A percentile compares a stretch with the other conserved stretches of the same genome.
phyloP scores from a whole-genome alignment of 2,888 invertebrate species.

The Hybos culiciformis region DNA sequence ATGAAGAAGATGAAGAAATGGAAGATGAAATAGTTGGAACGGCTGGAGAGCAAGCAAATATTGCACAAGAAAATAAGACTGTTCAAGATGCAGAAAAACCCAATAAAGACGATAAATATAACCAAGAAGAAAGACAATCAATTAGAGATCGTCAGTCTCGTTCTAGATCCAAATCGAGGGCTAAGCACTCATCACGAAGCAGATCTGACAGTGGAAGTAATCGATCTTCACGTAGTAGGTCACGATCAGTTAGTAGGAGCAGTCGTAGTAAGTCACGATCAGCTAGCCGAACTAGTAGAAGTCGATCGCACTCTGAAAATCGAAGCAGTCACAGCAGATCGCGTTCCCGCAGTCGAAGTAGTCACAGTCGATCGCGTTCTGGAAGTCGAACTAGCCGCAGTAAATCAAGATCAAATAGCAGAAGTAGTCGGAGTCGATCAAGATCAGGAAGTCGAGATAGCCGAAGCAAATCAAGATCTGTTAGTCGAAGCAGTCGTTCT shows the following conservation, averaged over 20 bases:
- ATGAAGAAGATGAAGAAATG: constrained; percentile 40
- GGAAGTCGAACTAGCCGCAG: constrained; percentile 9
- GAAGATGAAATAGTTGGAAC: constrained; percentile 20
- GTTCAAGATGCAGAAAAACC: no score
- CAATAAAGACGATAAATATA: constrained; percentile 24
- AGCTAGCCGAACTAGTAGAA: constrained; percentile 14
- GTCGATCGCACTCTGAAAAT: constrained; percentile 14
- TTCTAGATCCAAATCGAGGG: constrained; percentile 23
- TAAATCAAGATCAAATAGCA: constrained; percentile 7
- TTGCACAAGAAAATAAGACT: constrained; percentile 21
- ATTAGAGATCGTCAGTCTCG: constrained; percentile 23
- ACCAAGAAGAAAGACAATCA: constrained; percentile 20
- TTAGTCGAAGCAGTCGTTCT: constrained; percentile 10
- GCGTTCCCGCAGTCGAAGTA: constrained; percentile 4
- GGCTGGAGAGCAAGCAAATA: constrained; percentile 17
- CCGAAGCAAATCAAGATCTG: constrained; percentile 4
- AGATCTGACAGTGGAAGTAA: constrained; percentile 26
- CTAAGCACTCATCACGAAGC: constrained; percentile 19
- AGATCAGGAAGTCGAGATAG: constrained; percentile 2
- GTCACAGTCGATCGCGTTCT: constrained; percentile 14
- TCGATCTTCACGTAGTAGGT: constrained; percentile 28
- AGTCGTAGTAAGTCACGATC: constrained; percentile 13
- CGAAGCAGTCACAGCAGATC: constrained; percentile 4
- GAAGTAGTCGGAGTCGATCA: constrained; percentile 11
- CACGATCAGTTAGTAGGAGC: constrained; percentile 25